These are phyloP conservation scores for Rousettus madagascariensis DNA, from an alignment of 2,797 vertebrate species.

Conservation along the genomic window DNA sequence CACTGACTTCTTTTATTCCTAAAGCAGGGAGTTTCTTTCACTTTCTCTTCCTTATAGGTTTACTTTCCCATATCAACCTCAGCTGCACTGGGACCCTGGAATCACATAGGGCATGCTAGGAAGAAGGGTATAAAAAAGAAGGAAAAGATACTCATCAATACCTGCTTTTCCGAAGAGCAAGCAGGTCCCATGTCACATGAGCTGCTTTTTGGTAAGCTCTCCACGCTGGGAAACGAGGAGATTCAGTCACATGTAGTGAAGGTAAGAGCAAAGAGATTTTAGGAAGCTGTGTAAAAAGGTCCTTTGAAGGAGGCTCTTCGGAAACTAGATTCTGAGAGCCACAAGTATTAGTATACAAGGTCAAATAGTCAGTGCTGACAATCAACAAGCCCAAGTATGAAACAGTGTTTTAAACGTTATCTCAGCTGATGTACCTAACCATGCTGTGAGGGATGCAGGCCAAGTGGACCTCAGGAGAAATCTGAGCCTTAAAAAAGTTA, in stretches of 20 bases:
- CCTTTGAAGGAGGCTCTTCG: not conserved
- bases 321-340: not conserved
- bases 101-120: not conserved
- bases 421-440: not conserved
- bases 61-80: not conserved
- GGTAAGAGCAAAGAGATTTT: not conserved
- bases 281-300: not conserved
- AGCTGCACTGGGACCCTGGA: not conserved
- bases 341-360: not conserved
- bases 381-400: not conserved
- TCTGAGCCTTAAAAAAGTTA: not conserved
- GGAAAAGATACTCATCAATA: not conserved
- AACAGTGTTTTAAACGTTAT: not conserved
- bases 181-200: not conserved
- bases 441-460: not conserved
- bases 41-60: not conserved
- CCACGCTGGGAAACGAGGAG: not conserved
- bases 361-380: not conserved
- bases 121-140: not conserved
- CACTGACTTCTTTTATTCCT: not conserved
- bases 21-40: not conserved
- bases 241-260: not conserved
- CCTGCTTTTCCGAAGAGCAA: not conserved
- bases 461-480: not conserved
- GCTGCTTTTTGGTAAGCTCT: not conserved